Evolutionary conservation across 2,113 vertebrate genomes (phyloP).

Genomic region (Hemibagrus wyckioides): DNA sequence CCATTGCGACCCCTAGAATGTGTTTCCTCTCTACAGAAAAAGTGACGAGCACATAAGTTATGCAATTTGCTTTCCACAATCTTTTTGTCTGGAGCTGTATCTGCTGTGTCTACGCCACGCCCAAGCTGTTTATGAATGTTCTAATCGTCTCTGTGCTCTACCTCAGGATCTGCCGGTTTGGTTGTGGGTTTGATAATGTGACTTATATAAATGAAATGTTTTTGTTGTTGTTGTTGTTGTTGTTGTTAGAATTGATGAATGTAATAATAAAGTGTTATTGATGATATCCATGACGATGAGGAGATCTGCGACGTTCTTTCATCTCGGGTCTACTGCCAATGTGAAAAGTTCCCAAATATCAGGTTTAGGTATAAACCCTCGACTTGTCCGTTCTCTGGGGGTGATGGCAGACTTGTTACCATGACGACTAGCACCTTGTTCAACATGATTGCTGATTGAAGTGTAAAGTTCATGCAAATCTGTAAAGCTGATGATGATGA

Average conservation of each 20-base stretch:
- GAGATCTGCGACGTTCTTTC: background rate
- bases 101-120: constrained; percentile 67
- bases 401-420: too few species aligned
- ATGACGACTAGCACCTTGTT: background rate
- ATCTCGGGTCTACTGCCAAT: too few species aligned
- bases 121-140: constrained; percentile 76
- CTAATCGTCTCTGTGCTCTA: constrained; percentile 84
- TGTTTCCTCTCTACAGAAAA: constrained; percentile 64
- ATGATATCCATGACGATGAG: background rate
- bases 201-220: constrained; percentile 62
- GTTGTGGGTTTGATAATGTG: constrained; percentile 66
- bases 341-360: too few species aligned
- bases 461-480: too few species aligned
- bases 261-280: constrained; percentile 73
- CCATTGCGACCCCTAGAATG: constrained; percentile 59
- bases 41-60: constrained; percentile 74
- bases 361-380: background rate
- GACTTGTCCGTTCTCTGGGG: background rate
- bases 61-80: constrained; percentile 87
- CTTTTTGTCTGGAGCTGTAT: constrained; percentile 72
- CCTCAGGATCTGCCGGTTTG: constrained; percentile 83
- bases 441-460: too few species aligned
- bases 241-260: constrained; percentile 71
- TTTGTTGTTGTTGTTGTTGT: constrained; percentile 34
- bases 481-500: too few species aligned